A percentile compares a stretch with the other conserved stretches of the same genome.
Evolutionary conservation across 2,888 invertebrate genomes (phyloP).

Genomic region (Chelonus formosanus): DNA sequence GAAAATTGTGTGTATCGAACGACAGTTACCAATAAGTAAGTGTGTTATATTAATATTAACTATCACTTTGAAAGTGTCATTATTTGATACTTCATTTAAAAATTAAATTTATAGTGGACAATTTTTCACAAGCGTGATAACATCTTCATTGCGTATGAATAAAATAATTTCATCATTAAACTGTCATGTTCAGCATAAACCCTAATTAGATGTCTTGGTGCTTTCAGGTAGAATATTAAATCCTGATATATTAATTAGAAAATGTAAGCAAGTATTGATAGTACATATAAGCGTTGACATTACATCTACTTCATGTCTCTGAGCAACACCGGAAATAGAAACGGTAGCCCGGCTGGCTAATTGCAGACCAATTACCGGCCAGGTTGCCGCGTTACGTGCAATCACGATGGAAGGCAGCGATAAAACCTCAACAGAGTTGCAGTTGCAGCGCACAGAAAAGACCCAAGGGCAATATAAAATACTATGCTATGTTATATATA

Average conservation of each 20-base stretch:
- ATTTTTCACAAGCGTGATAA: no score
- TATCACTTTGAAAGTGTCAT: conserved; percentile 18
- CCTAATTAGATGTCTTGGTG: no score
- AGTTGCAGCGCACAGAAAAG: conserved; percentile 10
- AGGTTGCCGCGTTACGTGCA: conserved; percentile 31
- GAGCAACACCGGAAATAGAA: conserved; percentile 34
- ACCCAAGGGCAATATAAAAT: conserved; percentile 17
- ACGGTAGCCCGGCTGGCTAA: conserved; percentile 37
- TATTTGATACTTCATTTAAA: conserved; percentile 3
- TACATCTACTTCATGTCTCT: conserved; percentile 13
- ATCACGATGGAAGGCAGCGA: conserved; percentile 27
- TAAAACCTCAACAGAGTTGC: conserved; percentile 24
- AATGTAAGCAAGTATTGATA: not conserved
- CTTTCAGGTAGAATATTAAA: no score
- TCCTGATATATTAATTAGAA: not conserved
- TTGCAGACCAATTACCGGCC: conserved; percentile 39
- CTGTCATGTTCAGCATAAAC: no score
- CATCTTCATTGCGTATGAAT: no score
- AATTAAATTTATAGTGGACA: no score
- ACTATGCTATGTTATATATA: not conserved
- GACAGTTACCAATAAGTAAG: conserved; percentile 35
- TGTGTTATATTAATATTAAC: conserved; percentile 26
- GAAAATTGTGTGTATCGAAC: conserved; percentile 32
- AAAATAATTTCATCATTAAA: no score
- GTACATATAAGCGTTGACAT: no score